Percentiles rank a stretch among this genome's conserved stretches.
Conservation (phyloP, 2,797 vertebrate genomes). For the Otolemur crassicaudatus region DNA sequence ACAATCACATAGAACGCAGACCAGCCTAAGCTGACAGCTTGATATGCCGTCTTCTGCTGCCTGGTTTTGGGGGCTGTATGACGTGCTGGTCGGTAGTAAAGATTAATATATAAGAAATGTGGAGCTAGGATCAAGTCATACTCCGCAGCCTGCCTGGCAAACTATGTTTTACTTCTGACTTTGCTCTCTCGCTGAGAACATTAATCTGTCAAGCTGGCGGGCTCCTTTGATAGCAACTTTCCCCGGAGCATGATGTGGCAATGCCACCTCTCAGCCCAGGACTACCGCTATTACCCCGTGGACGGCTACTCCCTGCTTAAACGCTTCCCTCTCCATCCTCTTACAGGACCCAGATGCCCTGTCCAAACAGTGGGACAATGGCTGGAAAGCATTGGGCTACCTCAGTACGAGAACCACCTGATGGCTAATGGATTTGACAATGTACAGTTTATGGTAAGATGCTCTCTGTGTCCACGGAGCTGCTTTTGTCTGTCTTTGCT, state of each 20-base stretch:
- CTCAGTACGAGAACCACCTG: slow-evolving; percentile 99
- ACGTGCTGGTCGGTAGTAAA: slow-evolving; percentile 89
- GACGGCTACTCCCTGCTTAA: slow-evolving; percentile 99
- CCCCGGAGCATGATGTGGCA: slow-evolving; percentile 99
- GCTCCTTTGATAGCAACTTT: slow-evolving; percentile 99
- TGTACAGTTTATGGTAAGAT: slow-evolving; percentile 99
- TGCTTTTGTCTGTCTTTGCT: slow-evolving; percentile 87
- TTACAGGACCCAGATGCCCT: slow-evolving; percentile 98
- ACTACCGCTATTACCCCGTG: slow-evolving; percentile 99
- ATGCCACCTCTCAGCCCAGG: slow-evolving; percentile 99
- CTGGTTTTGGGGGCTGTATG: slow-evolving; percentile 83
- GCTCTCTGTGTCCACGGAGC: slow-evolving; percentile 84
- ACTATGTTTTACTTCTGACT: slow-evolving; percentile 90
- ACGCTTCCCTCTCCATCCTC: slow-evolving; percentile 99
- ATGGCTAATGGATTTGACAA: slow-evolving; percentile 99
- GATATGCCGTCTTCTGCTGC: slow-evolving; percentile 85
- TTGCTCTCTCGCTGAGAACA: slow-evolving; percentile 87
- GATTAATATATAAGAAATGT: slow-evolving; percentile 91
- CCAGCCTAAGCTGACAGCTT: slow-evolving; percentile 91
- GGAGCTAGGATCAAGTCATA: slow-evolving; percentile 88
- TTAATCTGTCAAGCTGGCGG: slow-evolving; percentile 95
- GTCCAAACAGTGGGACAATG: slow-evolving; percentile 98
- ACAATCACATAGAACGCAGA: slow-evolving; percentile 89
- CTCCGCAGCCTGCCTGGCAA: slow-evolving; percentile 86
- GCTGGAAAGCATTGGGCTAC: slow-evolving; percentile 98